A percentile compares a stretch with the other conserved stretches of the same genome.
Conservation (phyloP, 1,140 invertebrate species). For the Octopus sinensis region DNA sequence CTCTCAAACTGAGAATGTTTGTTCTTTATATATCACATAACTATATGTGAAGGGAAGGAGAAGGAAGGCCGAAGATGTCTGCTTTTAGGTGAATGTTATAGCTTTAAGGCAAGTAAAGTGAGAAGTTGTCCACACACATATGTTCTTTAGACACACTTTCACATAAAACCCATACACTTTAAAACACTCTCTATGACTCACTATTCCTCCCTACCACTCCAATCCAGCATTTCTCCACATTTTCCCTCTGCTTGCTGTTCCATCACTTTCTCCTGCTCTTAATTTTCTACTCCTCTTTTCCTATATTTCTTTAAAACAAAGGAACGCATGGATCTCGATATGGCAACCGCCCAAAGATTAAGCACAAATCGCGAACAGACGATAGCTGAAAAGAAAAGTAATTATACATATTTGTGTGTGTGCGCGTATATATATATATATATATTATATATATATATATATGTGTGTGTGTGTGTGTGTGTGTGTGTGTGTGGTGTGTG, state of each 20-base stretch:
- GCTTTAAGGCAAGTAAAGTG: too few species aligned
- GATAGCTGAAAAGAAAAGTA: neutral
- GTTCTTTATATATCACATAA: too few species aligned
- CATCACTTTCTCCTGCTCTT: neutral
- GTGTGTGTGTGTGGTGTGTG: neutral
- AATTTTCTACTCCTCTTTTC: neutral
- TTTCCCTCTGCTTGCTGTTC: neutral
- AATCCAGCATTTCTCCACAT: neutral
- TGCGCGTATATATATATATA: neutral
- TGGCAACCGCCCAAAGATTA: neutral
- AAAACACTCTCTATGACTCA: neutral
- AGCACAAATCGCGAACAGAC: neutral
- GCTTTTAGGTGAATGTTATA: too few species aligned
- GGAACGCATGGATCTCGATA: neutral
- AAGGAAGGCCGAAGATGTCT: too few species aligned
- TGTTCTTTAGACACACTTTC: too few species aligned
- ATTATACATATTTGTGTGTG: neutral
- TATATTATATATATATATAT: slow-evolving; percentile 5
- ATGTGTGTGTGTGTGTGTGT: neutral
- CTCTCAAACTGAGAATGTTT: too few species aligned
- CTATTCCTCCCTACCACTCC: neutral
- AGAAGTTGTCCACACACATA: too few species aligned
- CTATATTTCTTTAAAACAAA: neutral
- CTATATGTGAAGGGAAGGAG: too few species aligned
- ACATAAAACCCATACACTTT: too few species aligned